Evolutionary conservation across 2,888 invertebrate species (phyloP).

Genomic region (Actias luna): DNA sequence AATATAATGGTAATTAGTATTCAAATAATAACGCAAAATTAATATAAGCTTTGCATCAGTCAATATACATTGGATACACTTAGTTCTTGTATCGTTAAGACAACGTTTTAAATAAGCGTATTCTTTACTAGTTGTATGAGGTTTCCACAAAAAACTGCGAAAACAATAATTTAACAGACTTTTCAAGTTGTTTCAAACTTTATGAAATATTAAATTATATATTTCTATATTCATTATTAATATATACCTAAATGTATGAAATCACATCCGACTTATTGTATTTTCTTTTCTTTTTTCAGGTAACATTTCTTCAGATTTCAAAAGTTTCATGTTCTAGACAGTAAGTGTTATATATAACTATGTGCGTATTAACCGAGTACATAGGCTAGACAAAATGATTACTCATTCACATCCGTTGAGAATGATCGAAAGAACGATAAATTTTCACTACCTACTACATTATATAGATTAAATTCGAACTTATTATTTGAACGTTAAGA

Average conservation of each 20-base stretch:
- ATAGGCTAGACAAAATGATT: constrained; percentile 36
- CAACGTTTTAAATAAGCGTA: no score
- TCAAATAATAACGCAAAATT: no score
- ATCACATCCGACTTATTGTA: background rate
- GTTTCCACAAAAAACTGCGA: background rate
- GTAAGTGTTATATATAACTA: background rate
- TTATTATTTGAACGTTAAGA: constrained; percentile 25
- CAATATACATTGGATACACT: no score
- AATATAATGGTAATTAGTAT: no score
- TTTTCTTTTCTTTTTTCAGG: background rate
- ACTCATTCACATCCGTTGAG: constrained; percentile 34
- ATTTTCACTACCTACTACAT: constrained; percentile 30
- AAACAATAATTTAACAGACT: background rate
- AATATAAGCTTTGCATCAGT: no score
- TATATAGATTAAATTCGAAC: constrained; percentile 27
- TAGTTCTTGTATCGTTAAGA: no score
- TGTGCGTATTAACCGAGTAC: constrained; percentile 12
- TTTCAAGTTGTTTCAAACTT: background rate
- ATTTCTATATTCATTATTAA: background rate
- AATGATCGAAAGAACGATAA: constrained; percentile 37
- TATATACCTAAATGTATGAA: background rate
- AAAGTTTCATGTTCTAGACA: background rate
- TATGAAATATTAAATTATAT: background rate
- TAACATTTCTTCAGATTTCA: background rate
- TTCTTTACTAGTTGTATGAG: no score